Base-by-base conservation (phyloP, 1,140 invertebrate species). In the Ctenoplectra terminalis region DNA sequence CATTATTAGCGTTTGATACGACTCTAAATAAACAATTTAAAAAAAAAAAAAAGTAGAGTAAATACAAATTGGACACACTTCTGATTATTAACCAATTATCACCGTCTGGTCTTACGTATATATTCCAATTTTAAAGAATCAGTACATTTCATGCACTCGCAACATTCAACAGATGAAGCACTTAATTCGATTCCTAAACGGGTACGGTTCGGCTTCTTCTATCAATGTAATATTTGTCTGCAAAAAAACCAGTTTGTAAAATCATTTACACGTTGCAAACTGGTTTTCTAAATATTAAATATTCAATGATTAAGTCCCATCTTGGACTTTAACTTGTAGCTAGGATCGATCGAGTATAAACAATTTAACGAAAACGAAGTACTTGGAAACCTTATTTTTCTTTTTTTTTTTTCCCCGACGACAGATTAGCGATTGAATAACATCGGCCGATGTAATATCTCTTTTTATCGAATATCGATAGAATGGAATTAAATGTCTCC, bases 401-500 rank as follows among this genome's bases (percentile, higher is more conserved):
- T 11, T 8, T 40, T 13, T n/a, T 5, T 20, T 26, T n/a, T 2
- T 15, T 9, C 1, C 11, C 4, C 13, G 50, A 34, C 11, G 26
- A 61, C 2, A 40, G 23, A 50, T 60, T 43, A 31, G 13, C 20
- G 61, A 46, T 67, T 60, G 26, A 75, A 69, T 67, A 76, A 64
- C 34, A 74, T 31, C 50, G 71, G 2, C 31, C 56, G n/a, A 20
- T 63, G 75, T 85, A 73, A 82, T 83, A 75, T 82, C 26, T 78
- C 64, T 82, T 75, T 86, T 79, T 78, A 81, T 71, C 63, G 64
- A 29, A 56, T 75, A 85, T 78, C 73, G 50, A 56, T 78, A 67
- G 60, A 72, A 63, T 63, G 60, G 73, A 84, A 87, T 87, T 84
- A 87, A 87, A 87, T 77, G 63, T 84, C 75, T 70, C 34, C 76